Conservation (phyloP, 2,888 invertebrate species). For the Theretra japonica region DNA sequence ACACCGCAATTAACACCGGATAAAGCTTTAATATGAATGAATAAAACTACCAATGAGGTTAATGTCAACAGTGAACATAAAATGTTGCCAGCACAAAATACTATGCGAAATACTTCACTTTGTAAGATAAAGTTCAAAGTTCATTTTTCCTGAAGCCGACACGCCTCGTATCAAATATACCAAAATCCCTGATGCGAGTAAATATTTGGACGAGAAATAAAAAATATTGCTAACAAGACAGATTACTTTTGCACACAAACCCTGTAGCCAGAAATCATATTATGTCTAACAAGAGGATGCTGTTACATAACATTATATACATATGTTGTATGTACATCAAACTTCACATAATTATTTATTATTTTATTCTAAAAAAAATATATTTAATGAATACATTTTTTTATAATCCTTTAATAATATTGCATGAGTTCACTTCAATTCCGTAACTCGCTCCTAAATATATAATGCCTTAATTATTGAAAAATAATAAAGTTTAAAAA, state of each 20-base stretch:
- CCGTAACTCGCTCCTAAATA: no score
- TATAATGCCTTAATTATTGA: no score
- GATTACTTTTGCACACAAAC: slow-evolving; percentile 1
- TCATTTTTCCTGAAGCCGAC: neutral
- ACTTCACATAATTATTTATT: no score
- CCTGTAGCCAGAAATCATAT: neutral
- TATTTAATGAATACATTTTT: no score
- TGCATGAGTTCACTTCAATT: no score
- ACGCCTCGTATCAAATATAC: neutral
- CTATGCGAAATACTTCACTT: neutral
- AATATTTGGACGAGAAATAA: slow-evolving; percentile 27
- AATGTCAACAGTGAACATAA: neutral
- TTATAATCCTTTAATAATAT: no score
- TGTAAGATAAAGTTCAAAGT: slow-evolving; percentile 22
- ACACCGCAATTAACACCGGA: no score
- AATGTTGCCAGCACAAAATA: slow-evolving; percentile 1
- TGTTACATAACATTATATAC: neutral
- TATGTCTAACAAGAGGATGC: neutral
- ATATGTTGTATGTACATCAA: no score
- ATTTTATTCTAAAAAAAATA: no score
- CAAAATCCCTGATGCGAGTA: slow-evolving; percentile 15
- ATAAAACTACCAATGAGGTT: slow-evolving; percentile 1
- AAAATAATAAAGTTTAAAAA: neutral
- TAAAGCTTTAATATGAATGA: neutral
- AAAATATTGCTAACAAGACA: slow-evolving; percentile 30